Percentiles rank a stretch among this genome's conserved stretches.
Conservation (phyloP, 2,113 vertebrate genomes). For the Brachionichthys hirsutus region DNA sequence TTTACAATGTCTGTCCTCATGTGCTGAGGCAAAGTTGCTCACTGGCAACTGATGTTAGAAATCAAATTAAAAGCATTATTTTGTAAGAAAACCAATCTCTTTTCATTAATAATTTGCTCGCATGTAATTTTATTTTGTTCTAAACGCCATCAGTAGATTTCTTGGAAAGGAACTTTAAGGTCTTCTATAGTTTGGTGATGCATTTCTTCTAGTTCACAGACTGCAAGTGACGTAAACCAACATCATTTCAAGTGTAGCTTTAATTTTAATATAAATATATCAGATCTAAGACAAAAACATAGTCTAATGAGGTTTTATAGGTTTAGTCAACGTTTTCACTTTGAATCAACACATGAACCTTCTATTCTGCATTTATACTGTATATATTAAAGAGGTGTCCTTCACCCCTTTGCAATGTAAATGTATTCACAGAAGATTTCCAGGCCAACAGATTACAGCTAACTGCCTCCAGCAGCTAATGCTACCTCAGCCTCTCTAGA, state of each 20-base stretch:
- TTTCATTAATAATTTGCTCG: not conserved
- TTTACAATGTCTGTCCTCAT: too few relatives aligned
- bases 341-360: not conserved
- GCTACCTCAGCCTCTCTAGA: conserved; percentile 34
- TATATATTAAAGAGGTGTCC: not conserved
- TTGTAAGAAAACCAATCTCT: not conserved
- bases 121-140: not conserved
- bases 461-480: conserved; percentile 34
- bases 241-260: too few relatives aligned
- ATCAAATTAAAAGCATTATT: not conserved
- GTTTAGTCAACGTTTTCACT: not conserved
- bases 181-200: too few relatives aligned
- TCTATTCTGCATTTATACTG: not conserved
- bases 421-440: conserved; percentile 36
- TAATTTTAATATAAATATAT: too few relatives aligned
- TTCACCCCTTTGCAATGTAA: conserved; percentile 23
- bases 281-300: too few relatives aligned
- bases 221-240: too few relatives aligned
- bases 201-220: too few relatives aligned
- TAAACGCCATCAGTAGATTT: too few relatives aligned
- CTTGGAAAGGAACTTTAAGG: too few relatives aligned
- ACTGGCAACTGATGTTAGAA: too few relatives aligned
- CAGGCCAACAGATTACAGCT: conserved; percentile 41
- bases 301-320: not conserved
- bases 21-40: too few relatives aligned